A percentile compares a stretch with the other conserved stretches of the same genome.
Conservation (phyloP, 2,797 vertebrate species). For the Setipinna tenuifilis region DNA sequence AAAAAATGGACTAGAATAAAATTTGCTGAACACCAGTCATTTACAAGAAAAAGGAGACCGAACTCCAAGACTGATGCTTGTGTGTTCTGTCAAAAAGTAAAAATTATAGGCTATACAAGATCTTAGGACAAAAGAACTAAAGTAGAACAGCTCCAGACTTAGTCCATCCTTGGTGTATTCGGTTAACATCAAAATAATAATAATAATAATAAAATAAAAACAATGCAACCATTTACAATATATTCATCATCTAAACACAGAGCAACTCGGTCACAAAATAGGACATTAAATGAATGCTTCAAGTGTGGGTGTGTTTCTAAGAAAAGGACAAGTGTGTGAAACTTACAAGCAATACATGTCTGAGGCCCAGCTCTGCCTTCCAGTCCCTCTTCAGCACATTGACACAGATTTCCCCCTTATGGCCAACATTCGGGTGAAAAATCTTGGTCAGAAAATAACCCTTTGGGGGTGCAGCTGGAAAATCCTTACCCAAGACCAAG, state of each 20-base stretch:
- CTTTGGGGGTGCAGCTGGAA: slow-evolving; percentile 90
- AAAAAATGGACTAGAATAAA: not conserved
- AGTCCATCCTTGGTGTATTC: no score
- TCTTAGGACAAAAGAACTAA: no score
- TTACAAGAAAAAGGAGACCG: not conserved
- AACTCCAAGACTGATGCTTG: no score
- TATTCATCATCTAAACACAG: no score
- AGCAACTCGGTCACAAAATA: no score
- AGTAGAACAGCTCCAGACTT: no score
- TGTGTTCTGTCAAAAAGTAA: not conserved
- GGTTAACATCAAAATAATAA: no score
- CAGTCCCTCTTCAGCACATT: slow-evolving; percentile 93
- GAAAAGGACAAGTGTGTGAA: not conserved
- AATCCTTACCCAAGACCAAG: slow-evolving; percentile 91
- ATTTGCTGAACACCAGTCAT: not conserved
- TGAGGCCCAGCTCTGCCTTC: slow-evolving; percentile 89
- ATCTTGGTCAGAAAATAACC: slow-evolving; percentile 96
- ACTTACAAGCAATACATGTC: slow-evolving; percentile 89
- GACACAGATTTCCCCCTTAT: slow-evolving; percentile 94
- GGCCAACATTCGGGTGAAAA: slow-evolving; percentile 93
- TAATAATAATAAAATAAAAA: no score
- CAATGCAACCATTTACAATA: no score
- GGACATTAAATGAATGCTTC: no score
- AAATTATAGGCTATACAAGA: no score
- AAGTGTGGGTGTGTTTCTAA: not conserved